Evolutionary conservation across 2,888 invertebrate genomes (phyloP).

Genomic region (Lasioglossum calceatum): DNA sequence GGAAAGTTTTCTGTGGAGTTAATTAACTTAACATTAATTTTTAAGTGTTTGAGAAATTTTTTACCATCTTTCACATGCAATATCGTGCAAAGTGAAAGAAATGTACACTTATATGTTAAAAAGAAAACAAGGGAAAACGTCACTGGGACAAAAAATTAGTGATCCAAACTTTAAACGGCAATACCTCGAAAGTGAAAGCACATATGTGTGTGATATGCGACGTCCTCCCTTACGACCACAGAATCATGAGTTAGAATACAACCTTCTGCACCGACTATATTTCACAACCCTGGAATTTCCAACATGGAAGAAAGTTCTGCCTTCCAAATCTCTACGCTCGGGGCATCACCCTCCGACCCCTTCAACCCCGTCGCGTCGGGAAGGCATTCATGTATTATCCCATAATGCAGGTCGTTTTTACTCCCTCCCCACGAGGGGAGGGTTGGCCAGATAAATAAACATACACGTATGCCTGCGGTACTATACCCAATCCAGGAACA

Average conservation of each 20-base stretch:
- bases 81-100: no score
- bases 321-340: background rate
- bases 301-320: conserved; percentile 21
- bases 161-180: no score
- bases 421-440: conserved; percentile 3
- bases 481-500: conserved; percentile 40
- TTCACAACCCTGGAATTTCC: conserved; percentile 8
- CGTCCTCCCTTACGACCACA: no score
- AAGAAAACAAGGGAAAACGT: no score
- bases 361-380: conserved; percentile 10
- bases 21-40: no score
- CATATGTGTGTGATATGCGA: no score
- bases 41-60: no score
- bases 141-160: no score
- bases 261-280: background rate
- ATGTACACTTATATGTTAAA: no score
- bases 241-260: background rate
- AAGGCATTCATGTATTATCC: conserved; percentile 71
- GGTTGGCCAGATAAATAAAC: conserved; percentile 72
- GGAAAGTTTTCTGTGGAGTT: no score
- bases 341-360: background rate
- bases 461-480: conserved; percentile 35
- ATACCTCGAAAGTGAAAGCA: no score
- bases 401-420: conserved; percentile 68
- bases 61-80: no score